A percentile compares a stretch with the other conserved stretches of the same genome.
Evolutionary conservation across 2,888 invertebrate genomes (phyloP).

Genomic region (Cremastinae sp.): DNA sequence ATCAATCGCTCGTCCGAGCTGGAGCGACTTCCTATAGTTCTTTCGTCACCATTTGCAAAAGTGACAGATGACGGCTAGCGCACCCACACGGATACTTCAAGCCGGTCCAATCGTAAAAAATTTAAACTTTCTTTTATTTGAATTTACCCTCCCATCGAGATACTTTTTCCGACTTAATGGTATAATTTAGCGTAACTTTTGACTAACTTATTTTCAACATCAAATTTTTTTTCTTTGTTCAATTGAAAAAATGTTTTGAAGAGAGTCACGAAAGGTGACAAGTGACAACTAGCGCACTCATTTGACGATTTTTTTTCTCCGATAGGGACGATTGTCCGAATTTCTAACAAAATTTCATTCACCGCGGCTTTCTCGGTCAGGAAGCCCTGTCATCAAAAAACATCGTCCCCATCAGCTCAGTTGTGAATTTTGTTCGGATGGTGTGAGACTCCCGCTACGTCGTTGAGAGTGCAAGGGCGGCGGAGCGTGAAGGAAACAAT

Average conservation of each 20-base stretch:
- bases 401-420: constrained; percentile 5
- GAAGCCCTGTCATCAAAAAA: constrained; percentile 5
- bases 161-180: too few relatives aligned
- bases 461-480: constrained; percentile 16
- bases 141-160: too few relatives aligned
- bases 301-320: constrained; percentile 13
- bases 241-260: constrained; percentile 10
- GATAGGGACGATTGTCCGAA: constrained; percentile 7
- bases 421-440: constrained; percentile 27
- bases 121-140: too few relatives aligned
- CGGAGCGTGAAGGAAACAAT: constrained; percentile 13
- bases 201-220: too few relatives aligned
- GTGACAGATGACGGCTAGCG: constrained; percentile 22
- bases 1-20: constrained; percentile 25
- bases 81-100: background rate
- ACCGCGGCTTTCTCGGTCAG: constrained; percentile 15
- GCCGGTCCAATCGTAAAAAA: too few relatives aligned
- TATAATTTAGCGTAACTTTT: too few relatives aligned
- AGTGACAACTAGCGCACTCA: constrained; percentile 4
- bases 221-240: background rate
- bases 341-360: constrained; percentile 19
- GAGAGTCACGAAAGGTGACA: too few relatives aligned
- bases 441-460: constrained; percentile 41
- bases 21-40: constrained; percentile 12
- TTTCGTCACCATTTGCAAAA: constrained; percentile 10